phyloP scores from a whole-genome alignment of 2,113 vertebrate species.

The Ancistrus triradiatus region DNA sequence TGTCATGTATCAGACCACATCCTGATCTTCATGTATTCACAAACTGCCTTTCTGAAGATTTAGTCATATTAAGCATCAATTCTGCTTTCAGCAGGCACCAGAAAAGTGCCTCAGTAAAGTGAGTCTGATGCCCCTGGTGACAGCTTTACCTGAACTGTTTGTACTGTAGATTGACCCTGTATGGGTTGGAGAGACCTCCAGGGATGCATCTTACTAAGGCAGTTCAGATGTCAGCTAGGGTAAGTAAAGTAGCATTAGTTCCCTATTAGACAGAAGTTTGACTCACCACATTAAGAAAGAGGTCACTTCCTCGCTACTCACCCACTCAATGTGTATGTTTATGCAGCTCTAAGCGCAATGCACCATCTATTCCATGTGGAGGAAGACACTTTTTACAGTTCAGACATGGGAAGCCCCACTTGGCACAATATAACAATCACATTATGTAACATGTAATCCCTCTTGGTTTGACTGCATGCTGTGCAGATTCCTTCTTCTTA shows the following conservation, averaged over 20 bases:
- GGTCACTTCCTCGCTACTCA: conserved; percentile 2
- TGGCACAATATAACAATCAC: conserved; percentile 1
- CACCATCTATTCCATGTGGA: conserved; percentile 11
- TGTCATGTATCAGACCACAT: too few relatives aligned
- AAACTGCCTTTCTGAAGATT: too few relatives aligned
- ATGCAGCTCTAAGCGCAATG: conserved; percentile 22
- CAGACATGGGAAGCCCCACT: conserved; percentile 3
- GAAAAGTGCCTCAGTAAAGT: too few relatives aligned
- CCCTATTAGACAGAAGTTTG: conserved; percentile 15
- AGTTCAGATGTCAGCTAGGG: not conserved
- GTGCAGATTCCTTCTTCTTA: conserved; percentile 20
- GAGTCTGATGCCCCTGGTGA: not conserved
- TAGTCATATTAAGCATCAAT: too few relatives aligned
- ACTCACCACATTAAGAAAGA: conserved; percentile 16
- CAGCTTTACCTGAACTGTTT: not conserved
- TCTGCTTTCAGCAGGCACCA: too few relatives aligned
- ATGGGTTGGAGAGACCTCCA: conserved; percentile 1
- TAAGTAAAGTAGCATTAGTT: conserved; percentile 7
- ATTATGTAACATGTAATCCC: conserved; percentile 31
- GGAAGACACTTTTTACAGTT: conserved; percentile 16
- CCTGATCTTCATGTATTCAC: too few relatives aligned
- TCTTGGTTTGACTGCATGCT: conserved; percentile 15
- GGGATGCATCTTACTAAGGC: conserved; percentile 20
- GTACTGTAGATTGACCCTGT: conserved; percentile 1
- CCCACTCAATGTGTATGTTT: conserved; percentile 16